Percentiles rank a stretch among this genome's conserved stretches.
Conservation (phyloP, 2,888 invertebrate genomes). For the Parnassius glacialis region DNA sequence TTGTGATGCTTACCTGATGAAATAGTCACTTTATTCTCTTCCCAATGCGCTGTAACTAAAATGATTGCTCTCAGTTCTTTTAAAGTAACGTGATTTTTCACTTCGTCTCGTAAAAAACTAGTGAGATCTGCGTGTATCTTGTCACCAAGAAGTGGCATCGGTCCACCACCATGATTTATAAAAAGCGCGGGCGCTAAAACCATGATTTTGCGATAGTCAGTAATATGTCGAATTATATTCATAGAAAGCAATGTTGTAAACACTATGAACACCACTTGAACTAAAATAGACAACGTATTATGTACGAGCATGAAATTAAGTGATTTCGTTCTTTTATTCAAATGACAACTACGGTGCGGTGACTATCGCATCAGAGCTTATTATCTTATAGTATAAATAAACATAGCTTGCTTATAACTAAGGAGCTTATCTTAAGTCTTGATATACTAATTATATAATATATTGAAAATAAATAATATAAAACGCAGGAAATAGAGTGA, state of each 20-base stretch:
- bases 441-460: too few relatives aligned
- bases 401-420: too few relatives aligned
- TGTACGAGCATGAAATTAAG: conserved; percentile 61
- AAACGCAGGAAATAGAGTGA: too few relatives aligned
- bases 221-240: conserved; percentile 67
- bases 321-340: neutral
- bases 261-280: conserved; percentile 67
- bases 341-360: too few relatives aligned
- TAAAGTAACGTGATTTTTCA: conserved; percentile 62
- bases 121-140: conserved; percentile 63
- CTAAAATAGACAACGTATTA: conserved; percentile 63
- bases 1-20: conserved; percentile 67
- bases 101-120: conserved; percentile 59
- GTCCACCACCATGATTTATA: conserved; percentile 74
- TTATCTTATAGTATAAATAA: too few relatives aligned
- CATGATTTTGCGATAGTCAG: conserved; percentile 58
- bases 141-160: conserved; percentile 66
- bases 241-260: conserved; percentile 69
- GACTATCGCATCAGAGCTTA: too few relatives aligned
- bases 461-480: too few relatives aligned
- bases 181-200: conserved; percentile 66
- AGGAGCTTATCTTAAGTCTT: too few relatives aligned
- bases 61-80: conserved; percentile 66
- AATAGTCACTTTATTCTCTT: conserved; percentile 63
- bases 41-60: conserved; percentile 73